Evolutionary conservation across 2,888 invertebrate species (phyloP), one percentile per base, ranked within the genome.

Genomic region (Beris morrisii): DNA sequence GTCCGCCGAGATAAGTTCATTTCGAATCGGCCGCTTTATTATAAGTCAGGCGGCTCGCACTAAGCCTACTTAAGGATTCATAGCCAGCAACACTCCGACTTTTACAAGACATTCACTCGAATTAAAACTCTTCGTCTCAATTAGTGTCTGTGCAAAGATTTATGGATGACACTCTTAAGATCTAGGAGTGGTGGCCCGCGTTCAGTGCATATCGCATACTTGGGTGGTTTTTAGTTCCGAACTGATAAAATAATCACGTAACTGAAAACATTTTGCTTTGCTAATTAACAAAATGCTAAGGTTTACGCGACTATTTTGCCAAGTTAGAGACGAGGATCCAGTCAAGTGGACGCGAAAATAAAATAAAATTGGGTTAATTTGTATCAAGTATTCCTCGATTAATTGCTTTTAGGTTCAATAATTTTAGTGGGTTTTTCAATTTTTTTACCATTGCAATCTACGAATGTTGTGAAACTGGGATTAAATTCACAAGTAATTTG

Each of bases 61-160:
- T n/a, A 50, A 50, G 50, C 12, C 28, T 50, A 15, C 50, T 50
- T 50, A 22, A 28, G 28, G 28, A 15, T 50, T 50, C 28, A 38
- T 38, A 38, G 38, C 38, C 38, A 5, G 38, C 38, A 38, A 38
- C 38, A 38, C 38, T 38, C 38, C 2, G 22, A 38, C 38, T 38
- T 38, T 38, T 38, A 38, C 38, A 38, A 38, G 38, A 38, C 38
- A 38, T 46, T 53, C 56, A 50, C 44, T 61, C 65, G 50, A 68
- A 68, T 61, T 68, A 65, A 68, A 68, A 66, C 66, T 66, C 66
- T 66, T 68, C 66, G 63, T 66, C 69, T 64, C 69, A 69, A 66
- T 69, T 69, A 66, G 64, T 66, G 66, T 66, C 69, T 58, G 55
- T 64, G 50, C 57, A n/a, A 56, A 69, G 66, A 69, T 69, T 69